Evolutionary conservation across 2,888 invertebrate genomes (phyloP), one percentile per base, ranked within the genome.

Genomic region (Cloeon dipterum): DNA sequence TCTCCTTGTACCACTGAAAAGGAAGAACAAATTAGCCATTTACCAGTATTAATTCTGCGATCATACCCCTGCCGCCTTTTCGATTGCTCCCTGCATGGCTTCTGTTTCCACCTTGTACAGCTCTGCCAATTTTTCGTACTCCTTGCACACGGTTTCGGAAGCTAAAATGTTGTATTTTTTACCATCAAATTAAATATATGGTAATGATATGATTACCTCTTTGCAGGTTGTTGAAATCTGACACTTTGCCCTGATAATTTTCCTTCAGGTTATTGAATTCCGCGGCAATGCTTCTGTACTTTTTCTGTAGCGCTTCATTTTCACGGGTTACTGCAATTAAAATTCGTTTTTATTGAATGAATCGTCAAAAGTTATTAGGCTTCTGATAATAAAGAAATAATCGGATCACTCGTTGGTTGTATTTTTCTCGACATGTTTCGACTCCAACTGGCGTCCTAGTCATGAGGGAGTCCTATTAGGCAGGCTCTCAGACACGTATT

Each of bases 1-100:
- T 77, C 57, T 77, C 74, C 42, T 72, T 70, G 59, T 77, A 77
- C 76, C 77, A 78, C 57, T 75, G 63, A 10, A 45, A 46, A 14
- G 14, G 26, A 36, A 35, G 36, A 16, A 35, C 35, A 35, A 35
- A n/a, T 14, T 3, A 20, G 14, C 20, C 18, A 34, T 34, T 17
- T n/a, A n/a, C 17, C 19, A n/a, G 2, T 3, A 18, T n/a, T 4
- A 3, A 14, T 18, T 11, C 37, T 10, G 32, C 11, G 8, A 7
- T 13, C 42, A 42, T 42, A 52, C 52, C 46, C 48, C 46, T 4
- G 49, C 45, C 7, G 52, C 52, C 36, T 48, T 43, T 43, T 49
- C 46, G 46, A 52, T 49, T 4, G 49, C 49, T 38, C 66, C 73
- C 44, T 74, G 68, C 73, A 75, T 74, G 35, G 75, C 74, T 3